Conservation (phyloP, 2,113 vertebrate species). For the Mesembrinibis cayennensis region DNA sequence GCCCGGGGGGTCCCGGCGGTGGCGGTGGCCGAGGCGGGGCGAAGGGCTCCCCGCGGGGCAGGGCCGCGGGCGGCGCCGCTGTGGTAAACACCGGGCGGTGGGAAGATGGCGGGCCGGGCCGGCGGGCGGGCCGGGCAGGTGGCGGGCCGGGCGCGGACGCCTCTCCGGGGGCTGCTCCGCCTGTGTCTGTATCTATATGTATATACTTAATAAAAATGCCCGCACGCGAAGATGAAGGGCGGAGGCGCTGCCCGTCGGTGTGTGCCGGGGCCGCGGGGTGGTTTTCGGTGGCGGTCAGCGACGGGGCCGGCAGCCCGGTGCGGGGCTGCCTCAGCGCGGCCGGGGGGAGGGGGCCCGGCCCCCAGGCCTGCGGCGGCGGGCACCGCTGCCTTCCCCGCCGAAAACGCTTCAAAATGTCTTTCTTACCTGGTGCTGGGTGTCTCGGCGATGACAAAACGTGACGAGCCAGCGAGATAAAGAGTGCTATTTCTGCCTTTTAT, state of each 20-base stretch:
- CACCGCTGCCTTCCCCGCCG: neutral
- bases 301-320: rapidly evolving
- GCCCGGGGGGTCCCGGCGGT: neutral
- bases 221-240: neutral
- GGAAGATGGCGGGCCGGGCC: constrained; percentile 4
- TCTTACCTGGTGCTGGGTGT: neutral
- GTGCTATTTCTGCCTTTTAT: neutral
- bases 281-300: neutral
- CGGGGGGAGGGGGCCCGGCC: too few relatives aligned
- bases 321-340: rapidly evolving
- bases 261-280: rapidly evolving
- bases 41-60: neutral
- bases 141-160: neutral
- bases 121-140: neutral
- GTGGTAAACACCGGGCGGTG: neutral
- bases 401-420: neutral
- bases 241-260: neutral
- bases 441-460: neutral
- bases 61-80: neutral
- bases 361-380: too few relatives aligned
- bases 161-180: neutral
- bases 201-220: neutral
- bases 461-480: neutral
- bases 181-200: rapidly evolving
- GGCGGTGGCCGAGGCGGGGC: neutral